These are phyloP conservation scores for Tipula confusa DNA, from an alignment of 2,888 invertebrate species.

Conservation along the genomic window DNA sequence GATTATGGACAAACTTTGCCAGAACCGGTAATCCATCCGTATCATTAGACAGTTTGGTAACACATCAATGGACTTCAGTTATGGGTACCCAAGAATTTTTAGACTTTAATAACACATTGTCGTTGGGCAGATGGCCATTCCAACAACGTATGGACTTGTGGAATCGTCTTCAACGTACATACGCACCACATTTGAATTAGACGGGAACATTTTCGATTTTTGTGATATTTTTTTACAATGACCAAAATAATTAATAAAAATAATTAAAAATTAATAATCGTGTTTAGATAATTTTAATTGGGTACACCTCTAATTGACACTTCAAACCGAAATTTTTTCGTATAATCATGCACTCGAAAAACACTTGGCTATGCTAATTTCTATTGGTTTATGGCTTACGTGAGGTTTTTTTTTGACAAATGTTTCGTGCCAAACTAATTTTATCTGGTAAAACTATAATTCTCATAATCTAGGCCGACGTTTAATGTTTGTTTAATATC, in stretches of 20 bases:
- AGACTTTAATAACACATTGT: constrained; percentile 50
- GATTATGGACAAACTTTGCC: constrained; percentile 55
- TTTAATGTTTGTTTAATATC: no score
- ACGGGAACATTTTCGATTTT: no score
- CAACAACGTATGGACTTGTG: constrained; percentile 51
- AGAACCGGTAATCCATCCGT: constrained; percentile 45
- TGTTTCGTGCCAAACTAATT: no score
- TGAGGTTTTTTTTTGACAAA: no score
- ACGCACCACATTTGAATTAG: constrained; percentile 27
- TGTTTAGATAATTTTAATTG: neutral
- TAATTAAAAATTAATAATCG: neutral
- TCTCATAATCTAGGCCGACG: no score
- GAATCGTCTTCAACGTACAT: constrained; percentile 41
- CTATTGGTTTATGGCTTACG: no score
- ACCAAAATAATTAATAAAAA: neutral
- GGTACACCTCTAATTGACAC: no score
- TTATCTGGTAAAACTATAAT: no score
- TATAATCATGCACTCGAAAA: no score
- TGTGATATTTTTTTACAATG: no score
- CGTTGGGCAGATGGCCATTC: constrained; percentile 51
- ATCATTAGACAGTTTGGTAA: neutral
- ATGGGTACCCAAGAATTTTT: constrained; percentile 50
- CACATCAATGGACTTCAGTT: constrained; percentile 49
- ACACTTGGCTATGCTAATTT: no score
- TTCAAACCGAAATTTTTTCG: no score